These are phyloP conservation scores for Drosophila anceps DNA, from an alignment of 2,888 invertebrate genomes.

Conservation along the genomic window DNA sequence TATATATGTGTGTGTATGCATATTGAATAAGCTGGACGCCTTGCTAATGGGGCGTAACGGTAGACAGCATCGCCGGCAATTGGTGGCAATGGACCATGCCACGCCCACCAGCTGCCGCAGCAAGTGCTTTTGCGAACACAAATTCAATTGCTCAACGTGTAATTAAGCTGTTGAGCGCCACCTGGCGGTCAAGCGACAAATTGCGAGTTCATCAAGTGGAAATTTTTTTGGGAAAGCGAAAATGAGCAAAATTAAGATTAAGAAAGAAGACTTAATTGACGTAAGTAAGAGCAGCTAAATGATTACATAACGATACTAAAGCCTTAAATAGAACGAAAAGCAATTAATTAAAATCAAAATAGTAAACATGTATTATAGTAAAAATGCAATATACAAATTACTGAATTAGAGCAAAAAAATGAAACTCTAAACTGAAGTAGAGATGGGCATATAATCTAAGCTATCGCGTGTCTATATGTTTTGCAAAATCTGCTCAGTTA, in stretches of 20 bases:
- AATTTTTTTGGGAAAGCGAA: neutral
- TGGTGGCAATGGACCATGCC: constrained; percentile 5
- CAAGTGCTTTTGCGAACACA: constrained; percentile 17
- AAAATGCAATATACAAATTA: no score
- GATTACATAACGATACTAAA: no score
- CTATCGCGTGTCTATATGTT: no score
- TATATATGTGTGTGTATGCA: neutral
- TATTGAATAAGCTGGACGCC: neutral
- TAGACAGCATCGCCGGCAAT: constrained; percentile 17
- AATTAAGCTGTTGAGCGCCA: constrained; percentile 32
- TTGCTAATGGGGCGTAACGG: constrained; percentile 21
- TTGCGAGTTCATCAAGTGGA: neutral
- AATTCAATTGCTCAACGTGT: constrained; percentile 42
- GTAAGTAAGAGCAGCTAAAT: no score
- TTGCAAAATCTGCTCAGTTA: no score
- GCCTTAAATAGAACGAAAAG: no score
- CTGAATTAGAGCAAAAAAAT: no score
- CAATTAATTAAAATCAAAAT: no score
- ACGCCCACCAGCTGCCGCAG: neutral
- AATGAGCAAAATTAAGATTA: neutral
- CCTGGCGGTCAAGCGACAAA: constrained; percentile 24
- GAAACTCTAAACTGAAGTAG: no score
- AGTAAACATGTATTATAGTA: no score
- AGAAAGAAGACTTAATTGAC: neutral
- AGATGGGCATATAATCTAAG: no score